Conservation (phyloP, 2,797 vertebrate species). For the Clamator glandarius region DNA sequence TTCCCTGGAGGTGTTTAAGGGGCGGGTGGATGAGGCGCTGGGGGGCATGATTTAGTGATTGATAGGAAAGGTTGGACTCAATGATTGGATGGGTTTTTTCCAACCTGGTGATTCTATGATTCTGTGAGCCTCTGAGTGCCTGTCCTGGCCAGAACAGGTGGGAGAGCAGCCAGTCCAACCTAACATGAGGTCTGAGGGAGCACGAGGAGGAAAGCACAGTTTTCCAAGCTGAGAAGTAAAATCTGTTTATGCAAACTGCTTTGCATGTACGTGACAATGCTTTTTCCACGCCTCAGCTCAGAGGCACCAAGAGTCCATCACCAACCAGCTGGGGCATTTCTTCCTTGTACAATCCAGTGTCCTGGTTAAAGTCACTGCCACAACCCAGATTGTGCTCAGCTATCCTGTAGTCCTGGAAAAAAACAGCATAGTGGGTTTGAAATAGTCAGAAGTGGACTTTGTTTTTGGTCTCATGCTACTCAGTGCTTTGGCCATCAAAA, state of each 20-base stretch:
- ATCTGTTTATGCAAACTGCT: background rate
- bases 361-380: background rate
- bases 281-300: background rate
- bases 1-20: too few species aligned
- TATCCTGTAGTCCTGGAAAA: fast-evolving
- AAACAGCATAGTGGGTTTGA: background rate
- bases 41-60: too few species aligned
- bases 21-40: too few species aligned
- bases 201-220: background rate
- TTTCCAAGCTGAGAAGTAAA: background rate
- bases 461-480: background rate
- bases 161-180: background rate
- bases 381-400: background rate
- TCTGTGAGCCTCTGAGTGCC: background rate
- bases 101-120: too few species aligned
- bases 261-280: fast-evolving
- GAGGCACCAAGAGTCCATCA: background rate
- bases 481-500: background rate
- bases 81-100: too few species aligned
- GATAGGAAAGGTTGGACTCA: too few species aligned
- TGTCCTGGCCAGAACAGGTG: fast-evolving
- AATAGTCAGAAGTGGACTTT: background rate
- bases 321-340: background rate
- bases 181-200: fast-evolving
- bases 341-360: background rate